Conservation (phyloP, 2,888 invertebrate genomes). For the Scaptomyza reducta region DNA sequence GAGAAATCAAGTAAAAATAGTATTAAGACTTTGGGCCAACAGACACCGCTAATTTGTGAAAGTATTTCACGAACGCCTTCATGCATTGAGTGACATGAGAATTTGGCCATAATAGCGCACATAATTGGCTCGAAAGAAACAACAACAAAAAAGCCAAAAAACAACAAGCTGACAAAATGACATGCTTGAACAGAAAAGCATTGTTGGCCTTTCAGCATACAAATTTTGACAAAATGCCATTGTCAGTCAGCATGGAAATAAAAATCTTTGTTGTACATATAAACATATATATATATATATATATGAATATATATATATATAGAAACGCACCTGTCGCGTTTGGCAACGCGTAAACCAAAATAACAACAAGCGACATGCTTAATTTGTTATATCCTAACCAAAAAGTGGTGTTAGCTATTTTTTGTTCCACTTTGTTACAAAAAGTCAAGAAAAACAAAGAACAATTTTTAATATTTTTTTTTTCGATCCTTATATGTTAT, state of each 20-base stretch:
- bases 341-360: constrained; percentile 64
- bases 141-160: constrained; percentile 2
- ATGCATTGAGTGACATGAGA: constrained; percentile 77
- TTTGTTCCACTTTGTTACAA: not conserved
- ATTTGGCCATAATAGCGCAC: constrained; percentile 76
- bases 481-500: too few relatives aligned
- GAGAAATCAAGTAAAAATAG: constrained; percentile 59
- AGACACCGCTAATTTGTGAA: constrained; percentile 73
- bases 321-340: constrained; percentile 72
- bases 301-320: too few relatives aligned
- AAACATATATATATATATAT: constrained; percentile 26
- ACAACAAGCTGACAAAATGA: constrained; percentile 58
- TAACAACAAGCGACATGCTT: constrained; percentile 73
- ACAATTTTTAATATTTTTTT: too few relatives aligned
- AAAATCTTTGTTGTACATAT: not conserved
- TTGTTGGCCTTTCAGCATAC: constrained; percentile 35
- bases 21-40: constrained; percentile 20
- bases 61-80: constrained; percentile 69
- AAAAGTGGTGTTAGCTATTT: not conserved
- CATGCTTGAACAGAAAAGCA: constrained; percentile 45
- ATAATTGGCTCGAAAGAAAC: constrained; percentile 69
- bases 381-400: constrained; percentile 42
- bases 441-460: not conserved
- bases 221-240: constrained; percentile 44
- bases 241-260: constrained; percentile 51